Base-by-base conservation (phyloP, 2,797 vertebrate genomes). In the Taenioides sp. region DNA sequence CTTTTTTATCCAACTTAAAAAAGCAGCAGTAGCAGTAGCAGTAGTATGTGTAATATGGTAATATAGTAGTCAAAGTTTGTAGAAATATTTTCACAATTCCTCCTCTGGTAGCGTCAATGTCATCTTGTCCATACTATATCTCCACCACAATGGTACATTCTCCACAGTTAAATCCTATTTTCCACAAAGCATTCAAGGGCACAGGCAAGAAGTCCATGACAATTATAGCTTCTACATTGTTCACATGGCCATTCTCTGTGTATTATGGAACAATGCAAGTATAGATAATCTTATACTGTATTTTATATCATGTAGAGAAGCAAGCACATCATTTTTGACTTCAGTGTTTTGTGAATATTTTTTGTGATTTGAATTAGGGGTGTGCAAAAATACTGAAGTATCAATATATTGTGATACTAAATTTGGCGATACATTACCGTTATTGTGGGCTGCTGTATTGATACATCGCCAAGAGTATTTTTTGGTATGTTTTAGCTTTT, bases 161-260 rank as follows among this genome's bases (percentile, higher is more conserved):
- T 60, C 58, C 58, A 60, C 58, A 58, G 58, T 31, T 28, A 31
- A 60, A 60, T 60, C 58, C 27, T 58, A 14, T 58, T 58, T 58
- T 58, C 55, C 55, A 58, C n/a, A 18, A n/a, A n/a, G 7, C 55
- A 25, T 22, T 58, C 55, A 58, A 58, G 22, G 55, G 25, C 55
- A 58, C 23, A 7, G 22, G 10, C 54, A 22, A 10, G 22, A 47
- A 4, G 43, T 47, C 14, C 43, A 47, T 3, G 43, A 47, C 3
- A 57, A 23, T 57, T 25, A 23, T 9, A 25, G 23, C 55, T 58
- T 27, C 55, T 25, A 58, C 22, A 25, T 1, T 22, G n/a, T 3
- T 54, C n/a, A 52, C 20, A 22, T 9, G n/a, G 1, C 0, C 52
- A n/a, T 58, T 23, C 0, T 10, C 79, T 71, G 60, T 61, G 25